Conservation (phyloP, 2,888 invertebrate genomes). For the Hypomecis atomaria region DNA sequence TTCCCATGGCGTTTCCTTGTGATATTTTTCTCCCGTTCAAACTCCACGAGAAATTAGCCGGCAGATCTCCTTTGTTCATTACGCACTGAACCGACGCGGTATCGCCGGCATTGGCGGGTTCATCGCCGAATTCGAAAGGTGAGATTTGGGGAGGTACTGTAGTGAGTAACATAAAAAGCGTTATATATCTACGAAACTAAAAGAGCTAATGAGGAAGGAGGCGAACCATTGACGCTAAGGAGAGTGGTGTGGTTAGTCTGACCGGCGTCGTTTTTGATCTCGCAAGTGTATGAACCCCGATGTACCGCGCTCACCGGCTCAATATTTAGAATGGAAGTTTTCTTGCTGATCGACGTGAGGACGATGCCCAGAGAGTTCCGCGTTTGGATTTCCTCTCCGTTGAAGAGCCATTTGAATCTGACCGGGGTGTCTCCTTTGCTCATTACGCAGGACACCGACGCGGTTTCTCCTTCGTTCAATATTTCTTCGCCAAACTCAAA, state of each 20-base stretch:
- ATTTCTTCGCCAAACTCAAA: constrained; percentile 90
- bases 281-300: constrained; percentile 87
- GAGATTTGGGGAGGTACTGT: constrained; percentile 88
- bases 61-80: constrained; percentile 91
- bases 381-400: constrained; percentile 77
- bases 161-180: constrained; percentile 59
- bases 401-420: constrained; percentile 89
- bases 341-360: constrained; percentile 85
- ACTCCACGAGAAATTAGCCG: constrained; percentile 90
- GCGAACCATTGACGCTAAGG: constrained; percentile 86
- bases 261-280: constrained; percentile 86
- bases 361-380: constrained; percentile 84
- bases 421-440: constrained; percentile 93
- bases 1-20: constrained; percentile 82
- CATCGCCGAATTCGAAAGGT: constrained; percentile 88
- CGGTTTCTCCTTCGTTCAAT: constrained; percentile 89
- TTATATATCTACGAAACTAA: constrained; percentile 39
- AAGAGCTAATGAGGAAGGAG: constrained; percentile 51
- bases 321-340: constrained; percentile 87
- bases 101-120: constrained; percentile 90
- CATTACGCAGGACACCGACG: constrained; percentile 89
- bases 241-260: constrained; percentile 84
- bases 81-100: constrained; percentile 90
- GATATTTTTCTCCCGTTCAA: constrained; percentile 82
- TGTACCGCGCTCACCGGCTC: constrained; percentile 86